These are phyloP conservation scores for Salvelinus alpinus DNA, from an alignment of 2,113 vertebrate genomes.

Conservation along the genomic window DNA sequence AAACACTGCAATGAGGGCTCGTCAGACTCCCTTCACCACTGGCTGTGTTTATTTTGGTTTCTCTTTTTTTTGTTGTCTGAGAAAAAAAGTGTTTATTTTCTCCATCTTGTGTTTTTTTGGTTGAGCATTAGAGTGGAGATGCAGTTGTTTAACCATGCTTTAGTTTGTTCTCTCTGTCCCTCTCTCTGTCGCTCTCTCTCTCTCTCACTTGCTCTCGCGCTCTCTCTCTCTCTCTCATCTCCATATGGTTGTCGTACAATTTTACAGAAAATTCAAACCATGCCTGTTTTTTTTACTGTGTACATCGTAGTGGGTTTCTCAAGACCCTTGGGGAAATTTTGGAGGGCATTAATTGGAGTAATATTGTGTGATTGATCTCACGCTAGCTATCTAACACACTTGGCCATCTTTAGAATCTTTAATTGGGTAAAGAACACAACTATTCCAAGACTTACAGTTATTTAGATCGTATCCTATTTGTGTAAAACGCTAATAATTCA, in stretches of 20 bases:
- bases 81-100: constrained; percentile 34
- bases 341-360: constrained; percentile 63
- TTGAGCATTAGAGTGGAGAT: constrained; percentile 22
- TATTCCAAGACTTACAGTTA: constrained; percentile 30
- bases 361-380: constrained; percentile 44
- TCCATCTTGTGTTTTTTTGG: constrained; percentile 51
- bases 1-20: constrained; percentile 34
- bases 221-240: background rate
- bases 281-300: constrained; percentile 57
- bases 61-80: constrained; percentile 33
- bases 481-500: constrained; percentile 30
- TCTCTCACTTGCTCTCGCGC: no score
- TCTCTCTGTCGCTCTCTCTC: no score
- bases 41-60: constrained; percentile 59
- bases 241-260: constrained; percentile 66
- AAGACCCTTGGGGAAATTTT: constrained; percentile 16
- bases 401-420: constrained; percentile 18
- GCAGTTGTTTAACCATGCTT: constrained; percentile 11
- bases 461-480: constrained; percentile 35
- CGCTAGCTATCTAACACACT: constrained; percentile 18
- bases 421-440: constrained; percentile 23
- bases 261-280: constrained; percentile 60
- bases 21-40: constrained; percentile 49
- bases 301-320: constrained; percentile 19
- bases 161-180: constrained; percentile 21